These are phyloP conservation scores for Oconnorella tubifera DNA, from an alignment of 2,888 invertebrate genomes.

Conservation along the genomic window DNA sequence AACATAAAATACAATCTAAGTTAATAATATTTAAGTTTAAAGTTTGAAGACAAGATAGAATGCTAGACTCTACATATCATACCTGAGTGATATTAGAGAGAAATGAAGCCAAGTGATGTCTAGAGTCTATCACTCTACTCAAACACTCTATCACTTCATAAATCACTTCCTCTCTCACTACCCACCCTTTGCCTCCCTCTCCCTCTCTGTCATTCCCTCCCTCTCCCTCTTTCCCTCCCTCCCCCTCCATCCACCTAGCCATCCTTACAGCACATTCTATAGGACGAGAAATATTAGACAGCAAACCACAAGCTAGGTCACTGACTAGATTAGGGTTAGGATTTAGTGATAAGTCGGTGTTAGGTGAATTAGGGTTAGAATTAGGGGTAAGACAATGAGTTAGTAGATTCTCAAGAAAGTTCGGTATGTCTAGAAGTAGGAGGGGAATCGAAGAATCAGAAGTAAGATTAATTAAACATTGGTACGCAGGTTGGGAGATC, in stretches of 20 bases:
- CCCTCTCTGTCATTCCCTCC: background rate
- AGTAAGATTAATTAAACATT: too few relatives aligned
- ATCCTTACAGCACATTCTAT: background rate
- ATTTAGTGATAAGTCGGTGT: too few relatives aligned
- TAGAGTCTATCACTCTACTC: background rate
- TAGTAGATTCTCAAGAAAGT: too few relatives aligned
- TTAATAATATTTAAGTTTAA: too few relatives aligned
- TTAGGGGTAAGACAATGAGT: too few relatives aligned
- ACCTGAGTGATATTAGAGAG: conserved; percentile 3
- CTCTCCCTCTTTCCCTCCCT: background rate
- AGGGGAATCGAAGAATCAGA: too few relatives aligned
- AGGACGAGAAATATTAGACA: background rate
- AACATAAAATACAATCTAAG: too few relatives aligned
- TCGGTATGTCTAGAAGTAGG: too few relatives aligned
- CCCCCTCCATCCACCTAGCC: conserved; percentile 3
- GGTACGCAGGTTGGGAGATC: too few relatives aligned
- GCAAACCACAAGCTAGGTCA: background rate
- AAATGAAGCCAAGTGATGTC: conserved; percentile 4
- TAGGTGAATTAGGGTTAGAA: too few relatives aligned
- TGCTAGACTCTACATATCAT: background rate
- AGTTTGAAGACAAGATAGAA: background rate
- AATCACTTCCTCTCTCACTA: background rate
- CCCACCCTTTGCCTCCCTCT: too few relatives aligned
- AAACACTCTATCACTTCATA: background rate
- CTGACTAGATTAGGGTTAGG: too few relatives aligned